Evolutionary conservation across 2,888 invertebrate genomes (phyloP), one percentile per base, ranked within the genome.

Genomic region (Arrhopalites spinosus): DNA sequence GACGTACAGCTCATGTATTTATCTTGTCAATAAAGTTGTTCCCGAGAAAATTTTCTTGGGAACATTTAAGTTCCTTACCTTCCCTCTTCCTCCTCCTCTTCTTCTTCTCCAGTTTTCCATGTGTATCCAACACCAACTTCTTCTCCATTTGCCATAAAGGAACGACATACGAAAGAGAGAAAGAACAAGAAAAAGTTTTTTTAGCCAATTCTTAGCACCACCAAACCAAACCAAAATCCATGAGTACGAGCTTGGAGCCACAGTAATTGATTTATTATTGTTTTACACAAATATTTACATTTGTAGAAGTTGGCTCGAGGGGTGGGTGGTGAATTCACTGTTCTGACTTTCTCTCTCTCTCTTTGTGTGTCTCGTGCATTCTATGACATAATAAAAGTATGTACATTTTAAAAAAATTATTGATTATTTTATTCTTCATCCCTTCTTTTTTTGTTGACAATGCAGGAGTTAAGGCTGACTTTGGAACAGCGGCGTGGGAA

Each of bases 401-500:
- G 36, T 11, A 36, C 11, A 7, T 36, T 36, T 36, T 36, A 13
- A 50, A 50, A 50, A 50, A 50, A 3, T 50, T 2, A 50, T 50
- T 53, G 13, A n/a, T 50, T 15, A 53, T 23, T 11, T 20, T 53
- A 7, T 1, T 23, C 1, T 53, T 53, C 20, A n/a, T 23, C 1
- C 5, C 53, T 53, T 53, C 11, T n/a, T 20, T n/a, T 53, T 53
- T 15, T 36, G 36, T 36, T 36, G 36, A 36, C 36, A 36, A 36
- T 36, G 27, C 70, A 75, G 75, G 75, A 68, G 75, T 75, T 27
- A n/a, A 45, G 47, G 75, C 75, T 61, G 75, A 75, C 70, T 75
- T 75, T 75, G 75, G 75, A 50, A 75, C 70, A 11, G 75, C 75
- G 17, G 75, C 75, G 47, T 75, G 75, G 75, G 75, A 75, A 36